Conservation (phyloP, 2,797 vertebrate species). For the Remorina albescens region DNA sequence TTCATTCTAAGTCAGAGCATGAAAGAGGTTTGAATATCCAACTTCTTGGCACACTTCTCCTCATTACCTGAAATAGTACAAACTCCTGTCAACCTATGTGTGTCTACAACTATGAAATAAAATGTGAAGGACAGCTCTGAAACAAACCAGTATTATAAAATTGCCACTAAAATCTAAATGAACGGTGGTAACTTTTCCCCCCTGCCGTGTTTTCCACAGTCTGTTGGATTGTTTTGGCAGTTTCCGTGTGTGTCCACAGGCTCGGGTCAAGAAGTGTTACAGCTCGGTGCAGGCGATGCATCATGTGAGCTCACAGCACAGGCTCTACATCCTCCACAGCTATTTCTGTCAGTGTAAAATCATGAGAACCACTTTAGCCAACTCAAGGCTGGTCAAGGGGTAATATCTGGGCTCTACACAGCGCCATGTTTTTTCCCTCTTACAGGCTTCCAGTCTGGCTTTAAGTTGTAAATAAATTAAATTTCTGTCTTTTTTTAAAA, state of each 20-base stretch:
- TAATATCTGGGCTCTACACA: conserved; percentile 32
- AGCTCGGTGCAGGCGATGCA: conserved; percentile 51
- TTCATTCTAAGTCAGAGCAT: conserved; percentile 26
- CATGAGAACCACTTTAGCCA: conserved; percentile 70
- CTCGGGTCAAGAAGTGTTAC: conserved; percentile 51
- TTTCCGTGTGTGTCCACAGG: conserved; percentile 46
- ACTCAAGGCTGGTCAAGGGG: conserved; percentile 60
- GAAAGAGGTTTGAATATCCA: conserved; percentile 40
- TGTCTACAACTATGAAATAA: conserved; percentile 25
- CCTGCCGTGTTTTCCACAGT: conserved; percentile 20
- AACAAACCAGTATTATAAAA: conserved; percentile 49
- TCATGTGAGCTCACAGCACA: conserved; percentile 71
- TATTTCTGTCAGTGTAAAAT: conserved; percentile 71
- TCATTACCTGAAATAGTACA: conserved; percentile 62
- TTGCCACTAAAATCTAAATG: conserved; percentile 20
- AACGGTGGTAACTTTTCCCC: conserved; percentile 33
- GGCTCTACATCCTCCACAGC: conserved; percentile 55
- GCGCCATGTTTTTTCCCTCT: conserved; percentile 34
- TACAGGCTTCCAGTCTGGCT: conserved; percentile 31
- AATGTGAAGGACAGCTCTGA: conserved; percentile 35
- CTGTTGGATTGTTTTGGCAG: conserved; percentile 43
- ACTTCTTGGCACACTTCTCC: conserved; percentile 53
- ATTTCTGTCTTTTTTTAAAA: conserved; percentile 39
- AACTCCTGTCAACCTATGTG: conserved; percentile 34
- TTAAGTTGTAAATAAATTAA: conserved; percentile 41